A percentile compares a stretch with the other conserved stretches of the same genome.
Conservation (phyloP, 2,113 vertebrate species). For the Probosciger aterrimus region DNA sequence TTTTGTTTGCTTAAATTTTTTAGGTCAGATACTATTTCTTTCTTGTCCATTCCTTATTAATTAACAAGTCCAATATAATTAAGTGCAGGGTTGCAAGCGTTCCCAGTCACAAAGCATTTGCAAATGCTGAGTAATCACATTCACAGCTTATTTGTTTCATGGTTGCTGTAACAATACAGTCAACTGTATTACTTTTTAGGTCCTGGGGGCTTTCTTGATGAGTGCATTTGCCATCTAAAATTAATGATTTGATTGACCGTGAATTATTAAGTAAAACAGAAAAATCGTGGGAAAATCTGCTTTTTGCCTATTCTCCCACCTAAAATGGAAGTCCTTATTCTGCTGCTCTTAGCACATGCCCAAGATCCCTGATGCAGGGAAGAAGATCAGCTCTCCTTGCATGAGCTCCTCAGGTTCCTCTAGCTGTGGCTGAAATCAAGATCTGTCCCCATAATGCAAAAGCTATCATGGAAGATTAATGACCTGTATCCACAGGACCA, state of each 20-base stretch:
- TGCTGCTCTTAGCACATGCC: background rate
- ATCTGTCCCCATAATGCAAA: background rate
- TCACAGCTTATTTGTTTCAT: background rate
- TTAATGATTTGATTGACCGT: background rate
- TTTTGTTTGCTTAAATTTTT: background rate
- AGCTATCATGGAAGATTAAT: rapidly evolving
- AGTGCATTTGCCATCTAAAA: background rate
- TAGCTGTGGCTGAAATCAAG: background rate
- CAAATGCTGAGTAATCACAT: conserved; percentile 4
- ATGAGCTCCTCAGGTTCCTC: background rate
- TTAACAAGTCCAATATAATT: background rate
- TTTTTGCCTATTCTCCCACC: background rate
- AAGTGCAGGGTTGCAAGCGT: background rate
- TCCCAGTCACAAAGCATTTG: background rate
- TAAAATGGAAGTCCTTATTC: background rate
- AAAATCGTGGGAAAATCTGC: background rate
- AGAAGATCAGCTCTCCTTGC: background rate
- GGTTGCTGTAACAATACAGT: background rate
- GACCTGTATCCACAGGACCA: background rate
- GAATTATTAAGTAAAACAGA: background rate
- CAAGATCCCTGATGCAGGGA: rapidly evolving
- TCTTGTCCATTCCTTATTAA: background rate
- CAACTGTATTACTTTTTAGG: background rate
- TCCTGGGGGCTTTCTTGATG: background rate
- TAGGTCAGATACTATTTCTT: background rate